phyloP scores from a whole-genome alignment of 37 sponge, comb jelly and placozoan species.

The Dysidea cf. avara region DNA sequence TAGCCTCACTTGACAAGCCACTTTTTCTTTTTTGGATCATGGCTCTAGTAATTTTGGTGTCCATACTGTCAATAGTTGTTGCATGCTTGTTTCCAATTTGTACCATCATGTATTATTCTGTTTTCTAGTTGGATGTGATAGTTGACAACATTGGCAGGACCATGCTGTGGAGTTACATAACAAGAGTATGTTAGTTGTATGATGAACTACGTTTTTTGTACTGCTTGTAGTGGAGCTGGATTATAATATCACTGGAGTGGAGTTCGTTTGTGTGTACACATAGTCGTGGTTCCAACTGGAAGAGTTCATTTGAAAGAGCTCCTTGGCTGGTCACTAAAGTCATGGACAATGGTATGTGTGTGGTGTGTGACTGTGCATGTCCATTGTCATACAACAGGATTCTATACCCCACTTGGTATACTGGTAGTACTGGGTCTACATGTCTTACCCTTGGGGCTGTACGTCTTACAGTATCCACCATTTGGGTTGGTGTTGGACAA shows the following conservation, averaged over 20 bases:
- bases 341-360: conserved; percentile 68
- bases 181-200: conserved; percentile 7
- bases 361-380: not conserved
- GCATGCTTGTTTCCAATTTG: no score
- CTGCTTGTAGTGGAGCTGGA: conserved; percentile 50
- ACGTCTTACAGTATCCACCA: conserved; percentile 25
- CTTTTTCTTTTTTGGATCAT: no score
- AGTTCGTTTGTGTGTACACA: conserved; percentile 73
- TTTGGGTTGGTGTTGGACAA: no score
- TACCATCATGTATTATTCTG: not conserved
- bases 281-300: conserved; percentile 52
- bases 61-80: no score
- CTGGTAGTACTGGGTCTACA: conserved; percentile 59
- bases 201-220: not conserved
- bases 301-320: conserved; percentile 53
- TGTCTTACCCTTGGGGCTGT: conserved; percentile 47
- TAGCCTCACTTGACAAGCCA: no score
- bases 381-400: conserved; percentile 26
- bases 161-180: conserved; percentile 55
- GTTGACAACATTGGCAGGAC: conserved; percentile 67
- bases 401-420: conserved; percentile 43
- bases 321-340: conserved; percentile 69
- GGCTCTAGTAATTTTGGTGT: no score
- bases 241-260: conserved; percentile 63
- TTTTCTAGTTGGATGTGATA: conserved; percentile 61